Conservation (phyloP, 2,797 vertebrate genomes). For the Enteromius viviparus region DNA sequence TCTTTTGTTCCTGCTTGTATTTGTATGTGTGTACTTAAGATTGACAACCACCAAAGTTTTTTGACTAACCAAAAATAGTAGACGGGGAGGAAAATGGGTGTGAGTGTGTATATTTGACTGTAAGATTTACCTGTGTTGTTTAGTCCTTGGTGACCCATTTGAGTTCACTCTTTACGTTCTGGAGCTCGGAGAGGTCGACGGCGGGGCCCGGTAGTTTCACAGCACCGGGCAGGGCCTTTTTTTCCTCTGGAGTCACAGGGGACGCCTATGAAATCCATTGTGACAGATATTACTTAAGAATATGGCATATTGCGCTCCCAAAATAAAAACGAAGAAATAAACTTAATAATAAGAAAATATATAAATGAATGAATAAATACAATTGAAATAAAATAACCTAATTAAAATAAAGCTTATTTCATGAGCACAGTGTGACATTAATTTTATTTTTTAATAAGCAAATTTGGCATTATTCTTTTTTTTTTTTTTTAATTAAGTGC, state of each 20-base stretch:
- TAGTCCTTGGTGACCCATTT: slow-evolving; percentile 95
- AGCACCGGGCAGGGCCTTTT: slow-evolving; percentile 87
- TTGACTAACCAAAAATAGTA: slow-evolving; percentile 32
- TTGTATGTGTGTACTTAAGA: slow-evolving; percentile 15
- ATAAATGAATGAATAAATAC: neutral
- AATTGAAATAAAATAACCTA: neutral
- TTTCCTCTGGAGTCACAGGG: slow-evolving; percentile 80
- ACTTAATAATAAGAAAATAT: neutral
- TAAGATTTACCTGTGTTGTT: slow-evolving; percentile 57
- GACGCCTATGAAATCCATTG: slow-evolving; percentile 45
- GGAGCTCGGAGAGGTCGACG: slow-evolving; percentile 93
- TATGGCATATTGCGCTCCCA: neutral
- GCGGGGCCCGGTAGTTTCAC: slow-evolving; percentile 91
- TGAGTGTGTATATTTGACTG: slow-evolving; percentile 36
- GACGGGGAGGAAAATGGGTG: neutral
- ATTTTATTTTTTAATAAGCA: neutral
- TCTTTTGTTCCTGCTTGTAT: neutral
- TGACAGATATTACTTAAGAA: neutral
- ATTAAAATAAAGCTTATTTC: neutral
- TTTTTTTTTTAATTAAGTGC: neutral
- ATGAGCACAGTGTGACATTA: neutral
- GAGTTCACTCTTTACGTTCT: slow-evolving; percentile 95
- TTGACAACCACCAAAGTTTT: neutral
- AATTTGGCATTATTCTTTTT: neutral
- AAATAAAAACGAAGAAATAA: neutral